These are phyloP conservation scores for Pandion haliaetus DNA, from an alignment of 2,113 vertebrate genomes.

Conservation along the genomic window DNA sequence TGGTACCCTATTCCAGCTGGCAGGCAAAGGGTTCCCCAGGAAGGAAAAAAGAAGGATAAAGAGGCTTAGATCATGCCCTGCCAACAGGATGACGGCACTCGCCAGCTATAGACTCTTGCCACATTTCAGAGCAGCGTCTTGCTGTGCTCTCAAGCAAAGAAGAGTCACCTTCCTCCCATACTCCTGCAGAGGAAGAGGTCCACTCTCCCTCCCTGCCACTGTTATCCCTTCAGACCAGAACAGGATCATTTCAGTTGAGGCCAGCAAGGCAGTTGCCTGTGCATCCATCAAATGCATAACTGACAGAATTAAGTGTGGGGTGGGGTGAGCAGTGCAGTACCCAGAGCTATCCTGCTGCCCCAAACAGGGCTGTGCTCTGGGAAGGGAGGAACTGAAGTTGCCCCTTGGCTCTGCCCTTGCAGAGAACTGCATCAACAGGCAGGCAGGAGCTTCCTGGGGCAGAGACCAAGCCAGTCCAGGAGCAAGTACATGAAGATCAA, in stretches of 20 bases:
- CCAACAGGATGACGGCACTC: not conserved
- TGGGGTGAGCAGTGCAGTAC: not conserved
- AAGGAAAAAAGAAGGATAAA: not conserved
- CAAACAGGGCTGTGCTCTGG: not conserved
- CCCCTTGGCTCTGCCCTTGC: not conserved
- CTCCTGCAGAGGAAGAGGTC: not conserved
- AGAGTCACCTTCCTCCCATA: not conserved
- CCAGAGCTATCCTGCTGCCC: not conserved
- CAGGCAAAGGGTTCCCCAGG: not conserved
- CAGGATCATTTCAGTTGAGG: not conserved
- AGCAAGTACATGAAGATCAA: not conserved
- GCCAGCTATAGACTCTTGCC: not conserved
- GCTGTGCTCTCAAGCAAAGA: not conserved
- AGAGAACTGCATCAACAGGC: not conserved
- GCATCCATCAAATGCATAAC: not conserved
- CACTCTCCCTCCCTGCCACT: not conserved
- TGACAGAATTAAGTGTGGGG: accelerated
- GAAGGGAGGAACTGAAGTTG: not conserved
- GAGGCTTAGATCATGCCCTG: not conserved
- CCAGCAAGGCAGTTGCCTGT: not conserved
- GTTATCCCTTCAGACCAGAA: not conserved
- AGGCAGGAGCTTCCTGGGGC: not conserved
- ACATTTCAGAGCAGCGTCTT: not conserved
- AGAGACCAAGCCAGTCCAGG: not conserved
- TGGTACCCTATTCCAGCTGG: not conserved